A percentile compares a stretch with the other conserved stretches of the same genome.
These are phyloP conservation scores for Xyliphius kryptos DNA, from an alignment of 2,113 vertebrate genomes.

Conservation along the genomic window DNA sequence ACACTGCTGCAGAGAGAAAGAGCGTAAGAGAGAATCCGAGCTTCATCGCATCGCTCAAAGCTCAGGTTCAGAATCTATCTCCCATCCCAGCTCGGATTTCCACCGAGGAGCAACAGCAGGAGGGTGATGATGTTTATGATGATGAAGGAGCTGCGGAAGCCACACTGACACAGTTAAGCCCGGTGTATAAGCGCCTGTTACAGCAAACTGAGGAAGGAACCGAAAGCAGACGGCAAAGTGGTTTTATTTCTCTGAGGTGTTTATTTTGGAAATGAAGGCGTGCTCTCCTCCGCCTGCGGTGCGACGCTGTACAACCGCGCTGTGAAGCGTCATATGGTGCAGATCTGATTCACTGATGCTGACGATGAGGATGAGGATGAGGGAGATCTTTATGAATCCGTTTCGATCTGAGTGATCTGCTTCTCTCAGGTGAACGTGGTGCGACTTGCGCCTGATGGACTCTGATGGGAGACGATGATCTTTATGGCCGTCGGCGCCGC, in stretches of 20 bases:
- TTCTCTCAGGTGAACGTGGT: constrained; percentile 4
- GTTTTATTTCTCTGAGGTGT: not conserved
- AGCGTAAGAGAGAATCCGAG: not conserved
- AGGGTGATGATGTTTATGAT: too few species aligned
- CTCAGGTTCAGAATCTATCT: not conserved
- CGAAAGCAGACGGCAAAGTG: not conserved
- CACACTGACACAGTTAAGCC: too few species aligned
- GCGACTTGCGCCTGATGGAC: constrained; percentile 61
- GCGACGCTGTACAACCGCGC: not conserved
- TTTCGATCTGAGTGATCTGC: too few species aligned
- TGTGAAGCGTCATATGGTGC: not conserved
- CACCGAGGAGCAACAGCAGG: not conserved
- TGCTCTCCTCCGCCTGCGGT: not conserved
- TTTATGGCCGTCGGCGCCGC: constrained; percentile 80
- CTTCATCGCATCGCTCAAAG: not conserved
- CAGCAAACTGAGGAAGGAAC: too few species aligned
- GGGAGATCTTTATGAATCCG: too few species aligned
- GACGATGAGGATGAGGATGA: not conserved
- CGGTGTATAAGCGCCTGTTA: too few species aligned
- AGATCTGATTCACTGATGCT: not conserved
- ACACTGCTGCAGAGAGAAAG: constrained; percentile 32
- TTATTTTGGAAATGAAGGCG: not conserved
- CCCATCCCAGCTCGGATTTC: too few species aligned
- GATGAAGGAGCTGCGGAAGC: too few species aligned
- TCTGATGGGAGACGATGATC: constrained; percentile 73